Evolutionary conservation across 2,888 invertebrate genomes (phyloP), one percentile per base, ranked within the genome.

Genomic region (Polymixis flavicincta): DNA sequence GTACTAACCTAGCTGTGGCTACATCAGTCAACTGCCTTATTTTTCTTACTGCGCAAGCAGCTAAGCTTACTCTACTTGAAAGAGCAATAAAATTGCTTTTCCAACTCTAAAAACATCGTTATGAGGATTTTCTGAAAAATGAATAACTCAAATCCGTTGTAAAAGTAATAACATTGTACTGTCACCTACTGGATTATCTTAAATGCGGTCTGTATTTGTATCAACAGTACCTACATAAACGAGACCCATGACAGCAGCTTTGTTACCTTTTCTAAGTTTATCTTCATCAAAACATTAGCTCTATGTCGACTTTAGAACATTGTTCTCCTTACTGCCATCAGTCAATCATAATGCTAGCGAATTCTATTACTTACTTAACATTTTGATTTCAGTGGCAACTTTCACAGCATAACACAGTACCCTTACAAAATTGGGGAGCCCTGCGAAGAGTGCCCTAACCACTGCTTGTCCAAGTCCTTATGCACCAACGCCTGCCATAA

Each of bases 401-500:
- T 96, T 89, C 96, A 97, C 71, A 96, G 96, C 2, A 96, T 97
- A 80, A 93, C 97, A 7, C 97, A 97, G 7, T 96, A 94, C 70
- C 98, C 98, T 0, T 98, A 98, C 94, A 97, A 97, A 90, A 93
- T 93, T 61, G 98, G 98, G 0, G 91, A 93, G 67, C 97, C 97
- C 0, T 98, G 98, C 91, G 96, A 93, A 50, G 97, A 97, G 72
- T 98, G 98, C 90, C 97, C 97, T 32, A 93, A 96, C 42, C 93
- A 97, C 82, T 98, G 98, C 91, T 94, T 97, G 77, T 95, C 97
- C 19, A 97, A 96, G 54, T 96, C 97, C 83, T 97, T 98, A n/a
- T 98, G 98, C 94, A 97, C 97, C 57, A 98, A 98, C 94, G 90
- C 97, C 0, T 98, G 98, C 89, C 96, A 97, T 55, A 96, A 97